phyloP scores from a whole-genome alignment of 2,888 invertebrate genomes.

The Polydrusus pterygomalis region DNA sequence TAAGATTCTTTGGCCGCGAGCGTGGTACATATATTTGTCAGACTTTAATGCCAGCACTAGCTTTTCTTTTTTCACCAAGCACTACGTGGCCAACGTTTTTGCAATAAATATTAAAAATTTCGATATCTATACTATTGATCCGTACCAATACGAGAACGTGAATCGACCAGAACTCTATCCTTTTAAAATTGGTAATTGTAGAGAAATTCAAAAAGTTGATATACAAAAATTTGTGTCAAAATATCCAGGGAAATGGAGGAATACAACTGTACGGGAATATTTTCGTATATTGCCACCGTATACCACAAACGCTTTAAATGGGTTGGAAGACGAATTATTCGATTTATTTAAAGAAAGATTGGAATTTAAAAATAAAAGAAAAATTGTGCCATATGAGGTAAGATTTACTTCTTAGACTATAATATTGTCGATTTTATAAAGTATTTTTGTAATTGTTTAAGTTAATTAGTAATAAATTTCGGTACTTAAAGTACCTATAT shows the following conservation, averaged over 20 bases:
- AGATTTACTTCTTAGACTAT: no score
- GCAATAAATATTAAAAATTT: background rate
- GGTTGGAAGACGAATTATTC: constrained; percentile 23
- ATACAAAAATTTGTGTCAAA: background rate
- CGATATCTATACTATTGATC: constrained; percentile 13
- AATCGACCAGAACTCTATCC: constrained; percentile 8
- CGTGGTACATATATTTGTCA: constrained; percentile 11
- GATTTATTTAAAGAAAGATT: constrained; percentile 16
- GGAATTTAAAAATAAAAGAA: background rate
- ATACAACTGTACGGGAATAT: constrained; percentile 24
- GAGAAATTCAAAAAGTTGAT: background rate
- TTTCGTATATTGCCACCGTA: constrained; percentile 11
- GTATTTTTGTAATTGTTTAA: no score
- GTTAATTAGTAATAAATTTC: no score
- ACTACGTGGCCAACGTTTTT: constrained; percentile 1
- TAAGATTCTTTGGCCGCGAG: background rate
- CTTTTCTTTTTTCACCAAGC: constrained; percentile 20
- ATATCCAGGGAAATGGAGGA: constrained; percentile 32
- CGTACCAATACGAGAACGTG: constrained; percentile 27
- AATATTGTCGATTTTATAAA: no score
- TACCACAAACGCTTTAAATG: background rate
- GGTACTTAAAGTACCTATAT: no score
- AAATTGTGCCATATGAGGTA: background rate
- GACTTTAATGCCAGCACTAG: background rate
- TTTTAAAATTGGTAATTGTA: constrained; percentile 24